Evolutionary conservation across 2,888 invertebrate genomes (phyloP), one percentile per base, ranked within the genome.

Genomic region (Loripinus fragilis): DNA sequence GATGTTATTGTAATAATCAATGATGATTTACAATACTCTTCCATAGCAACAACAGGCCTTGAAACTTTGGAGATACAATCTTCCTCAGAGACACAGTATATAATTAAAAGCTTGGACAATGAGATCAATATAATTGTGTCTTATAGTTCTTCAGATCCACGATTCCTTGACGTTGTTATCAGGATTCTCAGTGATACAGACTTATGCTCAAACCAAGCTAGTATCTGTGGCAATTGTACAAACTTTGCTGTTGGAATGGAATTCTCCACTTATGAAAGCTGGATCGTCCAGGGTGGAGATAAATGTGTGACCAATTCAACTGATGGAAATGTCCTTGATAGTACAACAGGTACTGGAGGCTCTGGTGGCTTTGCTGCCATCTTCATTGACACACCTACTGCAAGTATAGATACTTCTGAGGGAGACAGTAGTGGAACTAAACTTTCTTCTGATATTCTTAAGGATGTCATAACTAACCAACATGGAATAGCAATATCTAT

Each of bases 221-320:
- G 60, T 60, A 33, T 60, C n/a, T 60, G 60, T 60, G 60, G 60
- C 17, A 60, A 60, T 33, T 60, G 60, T 33, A 33, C 33, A 33
- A 7, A 25, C 10, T 60, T 17, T 17, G 5, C 30, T 20, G 3
- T 30, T 2, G 33, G 33, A 17, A 60, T 15, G 20, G 25, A 25
- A 28, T n/a, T n/a, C n/a, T n/a, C 8, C 8, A 25, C 2, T 1
- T 7, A 60, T 12, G 10, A 5, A 38, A 8, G 12, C 12, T 38
- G 30, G 15, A 20, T 17, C 30, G 17, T 30, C 30, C 30, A 20
- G 8, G 1, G 30, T 30, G 60, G 33, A 7, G 1, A 33, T 60
- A 17, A 1, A 30, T n/a, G n/a, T n/a, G n/a, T n/a, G 5, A 33
- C 5, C 33, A 33, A 33, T 33, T n/a, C n/a, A 33, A 3, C 33